Conservation (phyloP, 1,140 invertebrate genomes). For the Drosophila elegans region DNA sequence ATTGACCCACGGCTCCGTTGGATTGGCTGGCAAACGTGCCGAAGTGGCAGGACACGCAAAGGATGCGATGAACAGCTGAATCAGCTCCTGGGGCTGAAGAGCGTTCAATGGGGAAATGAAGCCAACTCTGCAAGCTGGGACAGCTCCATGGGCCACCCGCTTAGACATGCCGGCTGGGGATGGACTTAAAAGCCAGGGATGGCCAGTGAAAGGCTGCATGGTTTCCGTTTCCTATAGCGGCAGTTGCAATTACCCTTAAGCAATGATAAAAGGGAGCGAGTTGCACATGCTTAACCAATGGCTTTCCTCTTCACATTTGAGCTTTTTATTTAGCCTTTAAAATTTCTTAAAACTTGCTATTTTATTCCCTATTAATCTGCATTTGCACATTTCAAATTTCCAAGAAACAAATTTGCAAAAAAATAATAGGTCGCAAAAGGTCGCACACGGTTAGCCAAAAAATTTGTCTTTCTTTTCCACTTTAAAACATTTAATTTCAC, state of each 20-base stretch:
- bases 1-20: conserved; percentile 86
- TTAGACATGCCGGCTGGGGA: conserved; percentile 85
- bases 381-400: too few species aligned
- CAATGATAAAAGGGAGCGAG: too few species aligned
- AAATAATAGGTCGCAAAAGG: too few species aligned
- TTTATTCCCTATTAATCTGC: too few species aligned
- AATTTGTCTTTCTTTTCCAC: too few species aligned
- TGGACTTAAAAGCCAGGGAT: conserved; percentile 89
- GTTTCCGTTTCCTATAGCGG: conserved; percentile 1
- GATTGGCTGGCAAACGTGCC: conserved; percentile 88
- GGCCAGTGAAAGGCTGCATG: conserved; percentile 86
- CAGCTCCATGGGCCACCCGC: conserved; percentile 63
- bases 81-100: conserved; percentile 87
- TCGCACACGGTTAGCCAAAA: too few species aligned
- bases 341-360: too few species aligned
- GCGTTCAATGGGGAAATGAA: conserved; percentile 89
- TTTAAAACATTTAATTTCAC: too few species aligned
- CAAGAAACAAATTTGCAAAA: too few species aligned
- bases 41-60: conserved; percentile 88
- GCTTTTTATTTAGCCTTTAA: too few species aligned
- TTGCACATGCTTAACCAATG: too few species aligned
- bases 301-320: too few species aligned
- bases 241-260: neutral
- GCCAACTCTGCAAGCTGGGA: conserved; percentile 86
- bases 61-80: conserved; percentile 88